phyloP scores from a whole-genome alignment of 2,797 vertebrate genomes.

The Parauchenoglanis ngamensis region DNA sequence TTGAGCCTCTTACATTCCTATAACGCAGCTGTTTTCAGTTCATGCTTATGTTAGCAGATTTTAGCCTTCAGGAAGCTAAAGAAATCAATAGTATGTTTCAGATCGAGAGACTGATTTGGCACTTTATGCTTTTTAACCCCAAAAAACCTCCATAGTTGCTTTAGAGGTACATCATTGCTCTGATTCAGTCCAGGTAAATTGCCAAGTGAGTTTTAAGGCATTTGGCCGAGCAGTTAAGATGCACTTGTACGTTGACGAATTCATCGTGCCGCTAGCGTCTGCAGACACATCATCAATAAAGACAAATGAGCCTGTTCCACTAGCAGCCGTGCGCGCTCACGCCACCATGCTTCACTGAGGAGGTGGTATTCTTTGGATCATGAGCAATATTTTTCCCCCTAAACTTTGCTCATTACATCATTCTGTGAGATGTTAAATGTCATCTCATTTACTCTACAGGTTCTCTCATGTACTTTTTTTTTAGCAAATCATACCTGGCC shows the following conservation, averaged over 20 bases:
- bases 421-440: not conserved
- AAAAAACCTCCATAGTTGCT: not conserved
- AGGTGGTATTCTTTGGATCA: not conserved
- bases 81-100: not conserved
- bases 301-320: conserved; percentile 26
- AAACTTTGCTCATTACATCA: not conserved
- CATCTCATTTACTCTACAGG: not conserved
- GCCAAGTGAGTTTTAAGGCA: conserved; percentile 9
- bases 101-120: not conserved
- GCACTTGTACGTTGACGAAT: conserved; percentile 10
- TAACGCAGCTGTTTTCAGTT: not conserved
- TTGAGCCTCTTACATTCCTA: not conserved
- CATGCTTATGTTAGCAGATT: not conserved
- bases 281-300: conserved; percentile 35
- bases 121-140: not conserved
- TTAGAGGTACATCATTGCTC: not conserved
- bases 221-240: conserved; percentile 16
- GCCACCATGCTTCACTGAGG: conserved; percentile 10
- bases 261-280: conserved; percentile 7
- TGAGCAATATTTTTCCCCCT: not conserved
- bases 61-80: not conserved
- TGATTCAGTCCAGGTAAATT: conserved; percentile 8
- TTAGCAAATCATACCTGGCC: not conserved
- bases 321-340: not conserved
- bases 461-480: not conserved